A percentile compares a stretch with the other conserved stretches of the same genome.
phyloP scores from a whole-genome alignment of 2,888 invertebrate genomes.

The Tolmerus cingulatus region DNA sequence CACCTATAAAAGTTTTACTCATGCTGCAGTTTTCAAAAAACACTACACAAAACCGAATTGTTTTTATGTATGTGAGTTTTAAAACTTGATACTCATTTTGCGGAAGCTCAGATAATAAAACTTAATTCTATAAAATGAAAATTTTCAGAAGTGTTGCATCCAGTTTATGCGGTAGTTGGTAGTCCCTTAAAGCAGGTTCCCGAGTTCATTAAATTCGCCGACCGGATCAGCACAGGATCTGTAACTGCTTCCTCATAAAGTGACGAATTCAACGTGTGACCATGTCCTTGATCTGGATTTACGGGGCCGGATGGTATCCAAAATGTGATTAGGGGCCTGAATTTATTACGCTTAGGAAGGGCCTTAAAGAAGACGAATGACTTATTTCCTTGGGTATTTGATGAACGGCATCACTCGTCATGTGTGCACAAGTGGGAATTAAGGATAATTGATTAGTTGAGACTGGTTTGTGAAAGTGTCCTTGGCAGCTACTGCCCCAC shows the following conservation, averaged over 20 bases:
- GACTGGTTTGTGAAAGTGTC: background rate
- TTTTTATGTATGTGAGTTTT: background rate
- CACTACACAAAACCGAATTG: background rate
- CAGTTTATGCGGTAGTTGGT: background rate
- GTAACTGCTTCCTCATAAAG: background rate
- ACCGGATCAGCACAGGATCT: background rate
- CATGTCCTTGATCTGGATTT: constrained; percentile 6
- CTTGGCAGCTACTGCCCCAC: background rate
- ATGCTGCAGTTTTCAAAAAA: background rate
- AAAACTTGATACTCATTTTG: background rate
- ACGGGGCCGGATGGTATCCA: background rate
- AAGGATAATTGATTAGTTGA: constrained; percentile 6
- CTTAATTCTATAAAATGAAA: background rate
- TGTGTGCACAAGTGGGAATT: background rate
- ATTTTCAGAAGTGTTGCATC: background rate
- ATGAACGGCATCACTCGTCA: constrained; percentile 22
- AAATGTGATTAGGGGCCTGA: background rate
- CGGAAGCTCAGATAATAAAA: background rate
- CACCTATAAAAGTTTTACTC: too few relatives aligned
- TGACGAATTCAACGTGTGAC: background rate
- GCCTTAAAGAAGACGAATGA: constrained; percentile 27
- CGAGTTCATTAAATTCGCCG: background rate
- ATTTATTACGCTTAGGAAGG: constrained; percentile 14
- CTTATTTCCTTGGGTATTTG: constrained; percentile 21
- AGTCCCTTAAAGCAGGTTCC: background rate